phyloP scores from a whole-genome alignment of 2,888 invertebrate species.

The Lasioglossum malachurum region DNA sequence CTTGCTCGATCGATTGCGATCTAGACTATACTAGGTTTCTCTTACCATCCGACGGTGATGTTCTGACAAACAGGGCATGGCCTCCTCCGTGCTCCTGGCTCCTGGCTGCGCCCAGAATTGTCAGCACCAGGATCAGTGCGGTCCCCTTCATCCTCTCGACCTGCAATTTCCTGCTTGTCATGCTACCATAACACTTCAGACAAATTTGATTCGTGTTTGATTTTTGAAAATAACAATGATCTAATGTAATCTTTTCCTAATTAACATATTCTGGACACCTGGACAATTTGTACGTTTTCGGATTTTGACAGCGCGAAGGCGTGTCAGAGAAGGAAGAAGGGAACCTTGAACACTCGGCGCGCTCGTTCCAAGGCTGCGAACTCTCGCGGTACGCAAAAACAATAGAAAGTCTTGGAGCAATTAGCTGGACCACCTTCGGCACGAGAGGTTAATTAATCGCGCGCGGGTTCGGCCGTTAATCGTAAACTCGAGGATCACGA shows the following conservation, averaged over 20 bases:
- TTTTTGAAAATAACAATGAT: background rate
- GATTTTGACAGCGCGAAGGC: background rate
- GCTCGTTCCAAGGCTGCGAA: conserved; percentile 39
- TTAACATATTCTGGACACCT: background rate
- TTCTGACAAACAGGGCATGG: conserved; percentile 68
- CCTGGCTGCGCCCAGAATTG: conserved; percentile 45
- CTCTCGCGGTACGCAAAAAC: conserved; percentile 12
- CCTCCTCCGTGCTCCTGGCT: conserved; percentile 62
- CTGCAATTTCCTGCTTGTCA: conserved; percentile 36
- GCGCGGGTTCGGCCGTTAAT: background rate
- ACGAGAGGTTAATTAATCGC: conserved; percentile 23
- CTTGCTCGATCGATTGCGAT: background rate
- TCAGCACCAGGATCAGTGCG: conserved; percentile 56
- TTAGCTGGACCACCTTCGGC: background rate
- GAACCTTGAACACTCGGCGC: conserved; percentile 39
- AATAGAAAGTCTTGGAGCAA: conserved; percentile 26
- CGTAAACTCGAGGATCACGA: conserved; percentile 23
- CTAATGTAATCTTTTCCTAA: background rate
- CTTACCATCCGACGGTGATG: conserved; percentile 64
- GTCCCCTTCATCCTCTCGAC: conserved; percentile 55
- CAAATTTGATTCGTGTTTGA: background rate
- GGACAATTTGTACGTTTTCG: background rate
- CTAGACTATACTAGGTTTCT: conserved; percentile 19
- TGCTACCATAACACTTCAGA: background rate
- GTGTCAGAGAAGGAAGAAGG: background rate